Base-by-base conservation (phyloP, 2,888 invertebrate species). In the Herminia tarsipennalis region DNA sequence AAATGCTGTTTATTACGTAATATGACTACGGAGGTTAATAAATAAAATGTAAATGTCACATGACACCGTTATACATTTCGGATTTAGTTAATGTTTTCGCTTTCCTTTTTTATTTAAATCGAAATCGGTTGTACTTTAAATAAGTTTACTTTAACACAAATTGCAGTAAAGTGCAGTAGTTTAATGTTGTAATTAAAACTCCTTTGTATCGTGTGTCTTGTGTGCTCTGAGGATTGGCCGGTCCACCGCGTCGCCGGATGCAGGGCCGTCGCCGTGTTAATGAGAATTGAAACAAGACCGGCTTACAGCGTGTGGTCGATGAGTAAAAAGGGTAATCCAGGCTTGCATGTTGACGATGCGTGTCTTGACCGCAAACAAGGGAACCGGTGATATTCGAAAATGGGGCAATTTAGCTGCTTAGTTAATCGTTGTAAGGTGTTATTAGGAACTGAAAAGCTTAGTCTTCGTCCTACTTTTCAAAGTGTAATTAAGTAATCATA, bases 281-380 rank as follows among this genome's bases (percentile, higher is more conserved):
- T 48, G 46, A 22, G 29, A 17, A 21, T 34, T 59, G 50, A 53
- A 59, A 50, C 55, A 53, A 53, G 52, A 46, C 24, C 51, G 61
- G 40, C 47, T 48, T 51, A 47, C 21, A 35, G 47, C 56, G 45
- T 56, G 56, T 41, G 50, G 45, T 53, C 35, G 35, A 38, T 43
- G 42, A 35, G 44, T 43, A 29, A 35, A 30, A 24, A 40, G 39
- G 28, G 41, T 42, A 35, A 41, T 28, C 41, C 56, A 32, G 40
- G 47, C 56, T 45, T 46, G 20, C 45, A 55, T 64, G 52, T 60
- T 60, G 56, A 45, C 60, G 33, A 36, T 20, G 22, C 24, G 16
- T 16, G 46, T 52, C 50, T 48, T 17, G 28, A 65, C 61, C 62
- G 41, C 62, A 53, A 60, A 51, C 53, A 46, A 45, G 56, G 42